Evolutionary conservation across 2,797 vertebrate genomes (phyloP), one percentile per base, ranked within the genome.

Genomic region (Phalanger gymnotis): DNA sequence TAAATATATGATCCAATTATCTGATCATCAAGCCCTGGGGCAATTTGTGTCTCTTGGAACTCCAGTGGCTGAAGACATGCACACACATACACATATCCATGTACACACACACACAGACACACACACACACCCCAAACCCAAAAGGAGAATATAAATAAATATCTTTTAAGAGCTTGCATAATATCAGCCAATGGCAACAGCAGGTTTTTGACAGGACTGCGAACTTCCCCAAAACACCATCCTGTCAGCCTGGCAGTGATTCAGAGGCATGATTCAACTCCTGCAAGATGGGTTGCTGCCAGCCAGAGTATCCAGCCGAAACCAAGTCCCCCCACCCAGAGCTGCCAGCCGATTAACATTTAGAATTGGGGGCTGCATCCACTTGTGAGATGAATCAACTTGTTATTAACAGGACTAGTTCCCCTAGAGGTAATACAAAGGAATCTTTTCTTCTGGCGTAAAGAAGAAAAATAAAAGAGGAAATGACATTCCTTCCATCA

Each of bases 221-320:
- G 98, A 98, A 98, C 98, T 98, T 99, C 98, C 98, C 98, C 98
- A 97, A 98, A 99, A 98, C 98, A 98, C 97, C 98, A 98, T 98
- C 97, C 98, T 98, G 98, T 98, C 98, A 98, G 98, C 90, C 98
- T 98, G 98, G 98, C 98, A 98, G 97, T 98, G 98, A 98, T 98
- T 99, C 99, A 99, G 97, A 96, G 97, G 97, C 98, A 98, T 99
- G 98, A 99, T 98, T 99, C 98, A 99, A 98, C 66, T 54, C 97
- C 98, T 96, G 97, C 61, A 96, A 98, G 98, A 97, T 97, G 95
- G 98, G 98, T 94, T 51, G 90, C 97, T 98, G 98, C 98, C 98
- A 98, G 98, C 97, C 96, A 95, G 92, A 94, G 98, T 98, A 92
- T 98, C 98, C 97, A 98, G 98, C 93, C 95, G 96, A 97, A 98